Percentiles rank a stretch among this genome's conserved stretches.
phyloP scores from a whole-genome alignment of 2,797 vertebrate genomes.

The Bradypodion pumilum region DNA sequence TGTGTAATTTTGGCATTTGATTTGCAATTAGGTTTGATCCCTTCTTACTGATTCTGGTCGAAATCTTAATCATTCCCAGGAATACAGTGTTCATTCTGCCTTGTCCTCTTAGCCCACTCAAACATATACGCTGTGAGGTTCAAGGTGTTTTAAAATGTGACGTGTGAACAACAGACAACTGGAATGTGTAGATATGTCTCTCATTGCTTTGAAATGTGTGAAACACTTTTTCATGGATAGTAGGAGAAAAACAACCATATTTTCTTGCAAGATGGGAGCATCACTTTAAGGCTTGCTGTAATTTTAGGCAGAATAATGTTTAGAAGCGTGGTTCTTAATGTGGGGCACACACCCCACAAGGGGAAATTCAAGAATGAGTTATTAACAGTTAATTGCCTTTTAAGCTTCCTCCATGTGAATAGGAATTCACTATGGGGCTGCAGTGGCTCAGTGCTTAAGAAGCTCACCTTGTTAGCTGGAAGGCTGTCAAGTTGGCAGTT shows the following conservation, averaged over 20 bases:
- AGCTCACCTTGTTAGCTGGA: too few species aligned
- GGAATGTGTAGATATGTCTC: background rate
- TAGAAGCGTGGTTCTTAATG: too few species aligned
- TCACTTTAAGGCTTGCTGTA: background rate
- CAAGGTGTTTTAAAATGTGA: background rate
- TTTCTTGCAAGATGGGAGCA: background rate
- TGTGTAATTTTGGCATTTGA: background rate
- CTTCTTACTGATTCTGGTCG: conserved; percentile 50
- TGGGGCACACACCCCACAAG: too few species aligned
- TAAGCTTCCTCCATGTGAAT: too few species aligned
- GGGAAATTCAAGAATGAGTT: too few species aligned
- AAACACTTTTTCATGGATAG: background rate
- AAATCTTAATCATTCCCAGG: conserved; percentile 43
- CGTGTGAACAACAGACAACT: background rate
- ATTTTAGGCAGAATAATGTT: background rate
- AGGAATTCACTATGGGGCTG: too few species aligned
- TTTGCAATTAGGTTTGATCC: background rate
- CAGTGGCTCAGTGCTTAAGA: too few species aligned
- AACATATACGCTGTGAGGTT: background rate
- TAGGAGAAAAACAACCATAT: background rate
- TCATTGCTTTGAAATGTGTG: background rate
- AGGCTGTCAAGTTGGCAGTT: too few species aligned
- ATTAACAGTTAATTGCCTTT: too few species aligned
- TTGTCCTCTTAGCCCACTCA: background rate
- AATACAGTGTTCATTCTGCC: conserved; percentile 28